Conservation (phyloP, 2,113 vertebrate genomes). For the Anhinga rufa region DNA sequence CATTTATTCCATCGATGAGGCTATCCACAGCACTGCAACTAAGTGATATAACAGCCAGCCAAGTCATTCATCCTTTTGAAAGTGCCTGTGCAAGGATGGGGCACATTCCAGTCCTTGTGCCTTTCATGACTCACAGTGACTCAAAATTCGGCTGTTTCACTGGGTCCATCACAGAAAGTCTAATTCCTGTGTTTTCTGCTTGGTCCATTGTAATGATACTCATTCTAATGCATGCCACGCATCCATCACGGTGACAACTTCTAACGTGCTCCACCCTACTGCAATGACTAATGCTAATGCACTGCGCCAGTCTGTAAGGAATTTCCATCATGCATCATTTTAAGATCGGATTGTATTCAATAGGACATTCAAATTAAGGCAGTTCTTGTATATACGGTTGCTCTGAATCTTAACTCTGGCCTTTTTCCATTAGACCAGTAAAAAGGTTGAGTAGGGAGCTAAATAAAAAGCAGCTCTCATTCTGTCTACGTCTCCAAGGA, state of each 20-base stretch:
- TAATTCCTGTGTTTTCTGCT: not conserved
- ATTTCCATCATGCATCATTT: conserved; percentile 41
- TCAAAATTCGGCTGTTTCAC: too few species aligned
- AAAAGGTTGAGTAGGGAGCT: not conserved
- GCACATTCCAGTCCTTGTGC: not conserved
- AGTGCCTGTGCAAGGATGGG: not conserved
- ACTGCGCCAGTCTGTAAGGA: not conserved
- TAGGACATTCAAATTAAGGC: not conserved
- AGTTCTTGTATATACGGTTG: not conserved
- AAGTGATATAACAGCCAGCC: not conserved
- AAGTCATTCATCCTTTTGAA: not conserved
- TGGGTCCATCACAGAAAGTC: not conserved
- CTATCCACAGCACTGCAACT: not conserved
- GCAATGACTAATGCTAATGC: conserved; percentile 49
- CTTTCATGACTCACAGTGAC: not conserved
- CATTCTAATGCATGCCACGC: not conserved
- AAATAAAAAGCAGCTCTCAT: not conserved
- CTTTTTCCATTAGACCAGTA: not conserved
- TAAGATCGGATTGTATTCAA: conserved; percentile 9
- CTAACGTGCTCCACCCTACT: not conserved
- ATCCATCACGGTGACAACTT: not conserved
- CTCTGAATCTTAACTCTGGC: conserved; percentile 20
- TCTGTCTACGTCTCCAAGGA: not conserved
- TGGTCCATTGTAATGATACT: not conserved
- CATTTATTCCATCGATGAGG: not conserved